Evolutionary conservation across 1,140 invertebrate genomes (phyloP).

Genomic region (Drusus annulatus): DNA sequence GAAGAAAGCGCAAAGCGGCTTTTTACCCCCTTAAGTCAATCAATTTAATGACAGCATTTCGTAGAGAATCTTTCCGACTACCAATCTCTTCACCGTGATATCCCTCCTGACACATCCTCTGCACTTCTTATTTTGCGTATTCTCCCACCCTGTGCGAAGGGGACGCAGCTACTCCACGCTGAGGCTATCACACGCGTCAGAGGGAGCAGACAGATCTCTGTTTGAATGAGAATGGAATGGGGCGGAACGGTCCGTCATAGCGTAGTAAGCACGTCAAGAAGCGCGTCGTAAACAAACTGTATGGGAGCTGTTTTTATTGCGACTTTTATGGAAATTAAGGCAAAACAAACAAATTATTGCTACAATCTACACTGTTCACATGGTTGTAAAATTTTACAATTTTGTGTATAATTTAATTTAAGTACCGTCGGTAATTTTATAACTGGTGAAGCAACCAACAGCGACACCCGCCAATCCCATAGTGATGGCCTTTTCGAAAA

Average conservation of each 20-base stretch:
- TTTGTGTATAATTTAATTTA: too few species aligned
- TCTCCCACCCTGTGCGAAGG: conserved; percentile 24
- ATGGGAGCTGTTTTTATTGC: conserved; percentile 9
- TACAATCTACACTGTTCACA: background rate
- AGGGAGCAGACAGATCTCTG: background rate
- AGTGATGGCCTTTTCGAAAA: too few species aligned
- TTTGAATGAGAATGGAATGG: background rate
- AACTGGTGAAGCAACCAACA: too few species aligned
- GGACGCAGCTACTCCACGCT: background rate
- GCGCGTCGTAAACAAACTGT: conserved; percentile 24
- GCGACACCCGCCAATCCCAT: too few species aligned
- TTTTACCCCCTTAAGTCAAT: too few species aligned
- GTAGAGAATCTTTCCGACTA: too few species aligned
- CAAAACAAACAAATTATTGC: too few species aligned
- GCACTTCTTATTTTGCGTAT: background rate
- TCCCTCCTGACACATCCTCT: too few species aligned
- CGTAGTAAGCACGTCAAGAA: background rate
- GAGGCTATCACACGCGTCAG: background rate
- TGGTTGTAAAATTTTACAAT: background rate
- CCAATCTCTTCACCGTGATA: too few species aligned
- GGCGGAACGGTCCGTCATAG: conserved; percentile 26
- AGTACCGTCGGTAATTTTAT: background rate
- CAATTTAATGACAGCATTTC: too few species aligned
- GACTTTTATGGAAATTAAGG: background rate
- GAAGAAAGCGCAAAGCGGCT: too few species aligned